Percentiles rank a stretch among this genome's conserved stretches.
phyloP scores from a whole-genome alignment of 2,797 vertebrate species.

The Eremophila alpestris region DNA sequence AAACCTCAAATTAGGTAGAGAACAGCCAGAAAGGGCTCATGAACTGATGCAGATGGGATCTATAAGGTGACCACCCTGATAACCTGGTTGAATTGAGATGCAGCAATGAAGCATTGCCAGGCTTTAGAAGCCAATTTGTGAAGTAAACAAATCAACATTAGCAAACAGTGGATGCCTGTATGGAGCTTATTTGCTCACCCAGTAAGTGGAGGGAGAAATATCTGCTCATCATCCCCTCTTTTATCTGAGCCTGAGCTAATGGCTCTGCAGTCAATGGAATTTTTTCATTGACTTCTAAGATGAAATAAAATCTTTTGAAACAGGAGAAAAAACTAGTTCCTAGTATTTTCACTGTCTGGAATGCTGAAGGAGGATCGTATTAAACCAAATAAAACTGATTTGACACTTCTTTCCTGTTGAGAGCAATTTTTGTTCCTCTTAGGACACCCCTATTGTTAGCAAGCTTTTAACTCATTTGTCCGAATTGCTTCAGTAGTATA shows the following conservation, averaged over 20 bases:
- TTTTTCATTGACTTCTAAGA: background rate
- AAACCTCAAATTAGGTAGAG: background rate
- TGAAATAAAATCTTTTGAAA: background rate
- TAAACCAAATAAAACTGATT: constrained; percentile 12
- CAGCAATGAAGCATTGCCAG: background rate
- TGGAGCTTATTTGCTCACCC: background rate
- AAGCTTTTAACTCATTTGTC: constrained; percentile 23
- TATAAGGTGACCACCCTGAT: background rate
- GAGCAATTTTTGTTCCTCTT: background rate
- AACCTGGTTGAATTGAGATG: background rate
- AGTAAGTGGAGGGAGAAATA: background rate
- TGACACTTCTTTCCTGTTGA: background rate
- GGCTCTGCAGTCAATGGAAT: background rate
- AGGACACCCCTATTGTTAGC: background rate
- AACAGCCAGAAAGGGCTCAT: background rate
- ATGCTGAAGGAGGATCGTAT: background rate
- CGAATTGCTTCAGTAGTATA: constrained; percentile 1
- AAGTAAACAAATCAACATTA: background rate
- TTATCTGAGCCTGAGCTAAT: background rate
- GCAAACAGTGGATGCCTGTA: background rate
- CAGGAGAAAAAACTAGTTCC: background rate
- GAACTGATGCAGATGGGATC: background rate
- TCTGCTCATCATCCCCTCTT: background rate
- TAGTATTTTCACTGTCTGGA: background rate
- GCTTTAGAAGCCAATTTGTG: background rate